A percentile compares a stretch with the other conserved stretches of the same genome.
Conservation (phyloP, 2,113 vertebrate species). For the Eleginops maclovinus region DNA sequence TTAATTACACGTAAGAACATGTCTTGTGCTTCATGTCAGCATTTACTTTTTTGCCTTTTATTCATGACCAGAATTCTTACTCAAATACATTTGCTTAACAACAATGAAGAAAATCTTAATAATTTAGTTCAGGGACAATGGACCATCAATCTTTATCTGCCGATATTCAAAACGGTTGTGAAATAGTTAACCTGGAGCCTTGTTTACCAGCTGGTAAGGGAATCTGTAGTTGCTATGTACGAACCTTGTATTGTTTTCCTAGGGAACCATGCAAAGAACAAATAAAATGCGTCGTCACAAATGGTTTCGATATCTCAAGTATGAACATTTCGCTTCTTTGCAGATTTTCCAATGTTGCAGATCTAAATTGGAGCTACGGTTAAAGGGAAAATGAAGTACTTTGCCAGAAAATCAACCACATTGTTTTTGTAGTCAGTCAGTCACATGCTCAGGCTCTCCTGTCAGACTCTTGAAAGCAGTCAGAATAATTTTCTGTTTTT, state of each 20-base stretch:
- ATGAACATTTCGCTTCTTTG: not conserved
- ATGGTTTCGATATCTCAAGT: not conserved
- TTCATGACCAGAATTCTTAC: not conserved
- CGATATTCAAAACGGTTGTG: too few species aligned
- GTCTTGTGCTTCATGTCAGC: not conserved
- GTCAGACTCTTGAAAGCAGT: not conserved
- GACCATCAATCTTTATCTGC: too few species aligned
- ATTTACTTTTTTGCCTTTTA: not conserved
- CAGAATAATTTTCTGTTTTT: not conserved
- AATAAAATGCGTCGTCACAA: not conserved
- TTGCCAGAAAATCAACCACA: not conserved
- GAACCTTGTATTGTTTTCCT: not conserved
- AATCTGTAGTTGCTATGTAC: not conserved
- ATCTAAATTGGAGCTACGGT: not conserved
- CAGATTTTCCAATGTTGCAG: not conserved
- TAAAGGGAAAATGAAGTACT: not conserved
- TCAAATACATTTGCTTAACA: not conserved
- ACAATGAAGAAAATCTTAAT: too few species aligned
- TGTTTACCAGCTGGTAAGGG: too few species aligned
- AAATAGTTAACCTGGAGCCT: not conserved
- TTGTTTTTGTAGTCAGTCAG: slow-evolving; percentile 14
- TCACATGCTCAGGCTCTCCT: not conserved
- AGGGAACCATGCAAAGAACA: not conserved
- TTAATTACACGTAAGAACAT: not conserved
- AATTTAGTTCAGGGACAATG: too few species aligned